These are phyloP conservation scores for Cebus imitator DNA, from an alignment of 2,113 vertebrate genomes.

Conservation along the genomic window DNA sequence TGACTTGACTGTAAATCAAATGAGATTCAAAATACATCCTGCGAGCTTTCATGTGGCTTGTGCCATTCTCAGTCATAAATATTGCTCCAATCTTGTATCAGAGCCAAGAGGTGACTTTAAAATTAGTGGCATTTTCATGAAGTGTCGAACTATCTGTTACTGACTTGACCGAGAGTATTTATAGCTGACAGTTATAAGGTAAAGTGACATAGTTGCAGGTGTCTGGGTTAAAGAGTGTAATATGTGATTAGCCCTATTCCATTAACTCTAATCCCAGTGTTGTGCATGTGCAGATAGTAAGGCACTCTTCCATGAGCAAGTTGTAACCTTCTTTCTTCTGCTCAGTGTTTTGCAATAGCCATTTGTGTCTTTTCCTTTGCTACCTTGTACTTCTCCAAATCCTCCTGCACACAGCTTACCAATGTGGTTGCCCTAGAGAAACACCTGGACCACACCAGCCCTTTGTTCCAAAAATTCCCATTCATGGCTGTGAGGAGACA, in stretches of 20 bases:
- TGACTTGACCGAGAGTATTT: slow-evolving; percentile 39
- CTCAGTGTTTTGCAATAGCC: not conserved
- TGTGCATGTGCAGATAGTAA: not conserved
- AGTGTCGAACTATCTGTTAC: slow-evolving; percentile 52
- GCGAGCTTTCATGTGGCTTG: not conserved
- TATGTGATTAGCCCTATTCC: not conserved
- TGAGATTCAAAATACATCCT: not conserved
- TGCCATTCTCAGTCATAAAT: not conserved
- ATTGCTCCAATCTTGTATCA: not conserved
- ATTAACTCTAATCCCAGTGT: not conserved
- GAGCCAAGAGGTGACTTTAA: slow-evolving; percentile 54
- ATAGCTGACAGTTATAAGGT: slow-evolving; percentile 36
- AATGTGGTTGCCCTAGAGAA: not conserved
- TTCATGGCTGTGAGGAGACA: not conserved
- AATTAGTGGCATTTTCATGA: slow-evolving; percentile 47
- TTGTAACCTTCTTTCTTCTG: not conserved
- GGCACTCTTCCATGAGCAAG: not conserved
- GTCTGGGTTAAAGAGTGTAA: not conserved
- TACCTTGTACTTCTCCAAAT: not conserved
- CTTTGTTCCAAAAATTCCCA: not conserved
- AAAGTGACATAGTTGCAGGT: not conserved
- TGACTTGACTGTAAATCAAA: not conserved
- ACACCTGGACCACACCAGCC: not conserved
- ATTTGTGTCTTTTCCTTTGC: not conserved
- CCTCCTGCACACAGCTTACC: not conserved